phyloP scores from a whole-genome alignment of 2,113 vertebrate species.

The Morone chrysops region DNA sequence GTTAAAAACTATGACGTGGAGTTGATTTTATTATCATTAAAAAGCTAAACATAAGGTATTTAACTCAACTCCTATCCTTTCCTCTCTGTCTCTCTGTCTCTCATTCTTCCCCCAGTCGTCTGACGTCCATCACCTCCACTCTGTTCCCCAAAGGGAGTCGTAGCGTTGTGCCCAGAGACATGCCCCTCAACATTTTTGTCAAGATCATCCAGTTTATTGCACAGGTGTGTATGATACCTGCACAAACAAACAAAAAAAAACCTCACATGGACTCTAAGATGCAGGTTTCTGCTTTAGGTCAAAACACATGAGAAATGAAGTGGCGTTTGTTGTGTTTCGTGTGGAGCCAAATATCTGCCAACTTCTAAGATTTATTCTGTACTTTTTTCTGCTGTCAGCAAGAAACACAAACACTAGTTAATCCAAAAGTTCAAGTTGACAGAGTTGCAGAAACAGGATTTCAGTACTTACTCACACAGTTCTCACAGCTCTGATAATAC shows the following conservation, averaged over 20 bases:
- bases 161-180: conserved; percentile 96
- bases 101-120: conserved; percentile 86
- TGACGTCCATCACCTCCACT: conserved; percentile 96
- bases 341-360: conserved; percentile 3
- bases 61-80: background rate
- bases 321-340: conserved; percentile 4
- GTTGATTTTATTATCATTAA: background rate
- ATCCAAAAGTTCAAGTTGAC: background rate
- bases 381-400: background rate
- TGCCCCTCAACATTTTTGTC: conserved; percentile 99
- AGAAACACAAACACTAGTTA: conserved; percentile 14
- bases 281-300: background rate
- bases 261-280: background rate
- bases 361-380: conserved; percentile 8
- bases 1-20: background rate
- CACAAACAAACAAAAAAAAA: background rate
- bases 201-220: conserved; percentile 99
- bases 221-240: conserved; percentile 85
- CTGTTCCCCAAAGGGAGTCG: conserved; percentile 98
- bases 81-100: background rate
- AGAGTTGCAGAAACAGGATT: conserved; percentile 14
- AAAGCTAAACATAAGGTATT: background rate
- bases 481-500: conserved; percentile 2
- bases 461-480: background rate
- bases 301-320: conserved; percentile 3